phyloP scores from a whole-genome alignment of 2,113 vertebrate species.

The Emydura subglobosa region DNA sequence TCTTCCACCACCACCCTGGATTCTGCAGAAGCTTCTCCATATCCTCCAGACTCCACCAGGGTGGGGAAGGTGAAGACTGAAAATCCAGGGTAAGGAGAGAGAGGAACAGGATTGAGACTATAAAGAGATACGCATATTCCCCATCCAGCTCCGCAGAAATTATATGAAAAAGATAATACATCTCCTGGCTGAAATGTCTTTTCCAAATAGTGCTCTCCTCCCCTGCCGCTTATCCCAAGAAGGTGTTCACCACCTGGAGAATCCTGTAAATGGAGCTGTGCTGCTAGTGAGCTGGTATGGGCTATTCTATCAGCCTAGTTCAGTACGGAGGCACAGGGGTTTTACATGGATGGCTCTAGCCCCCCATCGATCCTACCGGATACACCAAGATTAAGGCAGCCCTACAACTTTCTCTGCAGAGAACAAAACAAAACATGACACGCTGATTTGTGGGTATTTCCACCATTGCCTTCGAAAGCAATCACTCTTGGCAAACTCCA shows the following conservation, averaged over 20 bases:
- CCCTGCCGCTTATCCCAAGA: background rate
- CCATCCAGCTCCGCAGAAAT: background rate
- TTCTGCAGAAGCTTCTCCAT: background rate
- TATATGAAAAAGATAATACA: background rate
- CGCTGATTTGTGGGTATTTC: background rate
- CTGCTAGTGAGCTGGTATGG: background rate
- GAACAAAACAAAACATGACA: background rate
- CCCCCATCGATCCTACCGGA: background rate
- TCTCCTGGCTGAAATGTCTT: background rate
- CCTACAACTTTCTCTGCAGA: background rate
- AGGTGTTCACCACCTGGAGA: background rate
- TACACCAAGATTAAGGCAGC: background rate
- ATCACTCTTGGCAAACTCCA: background rate
- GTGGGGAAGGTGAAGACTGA: background rate
- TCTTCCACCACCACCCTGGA: background rate
- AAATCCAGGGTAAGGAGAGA: rapidly evolving
- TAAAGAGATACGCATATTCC: background rate
- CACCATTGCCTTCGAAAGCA: background rate
- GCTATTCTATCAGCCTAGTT: background rate
- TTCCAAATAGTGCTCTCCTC: background rate
- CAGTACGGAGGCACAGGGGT: background rate
- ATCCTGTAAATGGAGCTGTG: background rate
- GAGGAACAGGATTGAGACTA: background rate
- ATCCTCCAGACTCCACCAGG: background rate
- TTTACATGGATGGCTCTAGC: background rate